phyloP scores from a whole-genome alignment of 2,113 vertebrate species.

The Geococcyx californianus region DNA sequence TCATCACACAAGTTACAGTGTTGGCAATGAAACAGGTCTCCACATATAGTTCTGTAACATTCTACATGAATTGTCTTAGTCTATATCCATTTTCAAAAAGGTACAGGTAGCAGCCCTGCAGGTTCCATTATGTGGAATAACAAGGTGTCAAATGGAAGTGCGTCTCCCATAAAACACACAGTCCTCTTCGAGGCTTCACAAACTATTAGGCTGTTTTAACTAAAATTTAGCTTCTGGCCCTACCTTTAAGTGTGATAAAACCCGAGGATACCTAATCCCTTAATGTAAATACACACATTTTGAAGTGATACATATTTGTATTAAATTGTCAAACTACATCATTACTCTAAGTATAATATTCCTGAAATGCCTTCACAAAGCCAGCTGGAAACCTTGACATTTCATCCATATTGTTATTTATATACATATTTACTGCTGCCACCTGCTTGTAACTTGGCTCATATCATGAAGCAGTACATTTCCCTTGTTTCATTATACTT shows the following conservation, averaged over 20 bases:
- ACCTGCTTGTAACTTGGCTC: slow-evolving; percentile 74
- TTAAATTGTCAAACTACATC: slow-evolving; percentile 36
- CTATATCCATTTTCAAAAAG: not conserved
- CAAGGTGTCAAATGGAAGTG: not conserved
- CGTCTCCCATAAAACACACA: not conserved
- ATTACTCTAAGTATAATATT: slow-evolving; percentile 58
- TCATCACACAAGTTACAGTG: rapidly evolving
- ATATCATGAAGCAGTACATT: slow-evolving; percentile 42
- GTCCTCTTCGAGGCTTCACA: not conserved
- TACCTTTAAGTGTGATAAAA: not conserved
- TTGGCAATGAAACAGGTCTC: not conserved
- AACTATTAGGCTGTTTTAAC: not conserved
- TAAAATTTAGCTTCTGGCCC: too few species aligned
- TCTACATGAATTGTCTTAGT: not conserved
- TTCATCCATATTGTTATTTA: slow-evolving; percentile 77
- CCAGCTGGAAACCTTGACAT: slow-evolving; percentile 73
- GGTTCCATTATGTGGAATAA: not conserved
- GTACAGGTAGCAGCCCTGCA: not conserved
- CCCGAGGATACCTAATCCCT: not conserved
- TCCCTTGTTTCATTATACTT: slow-evolving; percentile 72
- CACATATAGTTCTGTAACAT: not conserved
- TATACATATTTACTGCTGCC: slow-evolving; percentile 76
- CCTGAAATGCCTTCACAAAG: slow-evolving; percentile 67
- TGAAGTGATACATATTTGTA: slow-evolving; percentile 2
- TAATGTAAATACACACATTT: slow-evolving; percentile 17